Evolutionary conservation across 2,888 invertebrate genomes (phyloP).

Genomic region (Glaucopsyche alexis): DNA sequence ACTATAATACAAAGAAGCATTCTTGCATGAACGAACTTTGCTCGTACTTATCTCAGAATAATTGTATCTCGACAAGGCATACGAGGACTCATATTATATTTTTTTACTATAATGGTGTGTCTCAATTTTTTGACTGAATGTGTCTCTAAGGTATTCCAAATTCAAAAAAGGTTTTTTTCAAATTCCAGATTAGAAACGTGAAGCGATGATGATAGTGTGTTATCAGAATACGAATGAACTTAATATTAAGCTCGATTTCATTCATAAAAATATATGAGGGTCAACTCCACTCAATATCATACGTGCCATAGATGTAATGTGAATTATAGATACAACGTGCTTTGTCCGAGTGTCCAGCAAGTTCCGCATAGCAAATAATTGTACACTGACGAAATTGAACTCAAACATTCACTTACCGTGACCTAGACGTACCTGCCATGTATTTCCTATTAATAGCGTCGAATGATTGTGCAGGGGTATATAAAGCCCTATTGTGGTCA

Average conservation of each 20-base stretch:
- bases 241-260: not conserved
- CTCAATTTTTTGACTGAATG: not conserved
- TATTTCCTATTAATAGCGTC: conserved; percentile 71
- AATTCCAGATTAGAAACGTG: conserved; percentile 7
- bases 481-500: conserved; percentile 58
- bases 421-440: conserved; percentile 68
- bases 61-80: no score
- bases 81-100: no score
- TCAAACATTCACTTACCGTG: conserved; percentile 61
- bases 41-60: no score
- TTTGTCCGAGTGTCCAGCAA: conserved; percentile 37
- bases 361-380: conserved; percentile 64
- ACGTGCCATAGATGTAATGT: conserved; percentile 18
- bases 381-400: conserved; percentile 60
- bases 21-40: not conserved
- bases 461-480: conserved; percentile 59
- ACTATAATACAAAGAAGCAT: not conserved
- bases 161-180: not conserved
- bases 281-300: conserved; percentile 3
- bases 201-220: not conserved
- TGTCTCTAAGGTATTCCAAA: not conserved
- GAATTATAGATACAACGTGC: conserved; percentile 36
- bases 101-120: not conserved
- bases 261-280: conserved; percentile 19
- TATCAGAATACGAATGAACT: not conserved